These are phyloP conservation scores for Stercorarius parasiticus DNA, from an alignment of 2,113 vertebrate genomes.

Conservation along the genomic window DNA sequence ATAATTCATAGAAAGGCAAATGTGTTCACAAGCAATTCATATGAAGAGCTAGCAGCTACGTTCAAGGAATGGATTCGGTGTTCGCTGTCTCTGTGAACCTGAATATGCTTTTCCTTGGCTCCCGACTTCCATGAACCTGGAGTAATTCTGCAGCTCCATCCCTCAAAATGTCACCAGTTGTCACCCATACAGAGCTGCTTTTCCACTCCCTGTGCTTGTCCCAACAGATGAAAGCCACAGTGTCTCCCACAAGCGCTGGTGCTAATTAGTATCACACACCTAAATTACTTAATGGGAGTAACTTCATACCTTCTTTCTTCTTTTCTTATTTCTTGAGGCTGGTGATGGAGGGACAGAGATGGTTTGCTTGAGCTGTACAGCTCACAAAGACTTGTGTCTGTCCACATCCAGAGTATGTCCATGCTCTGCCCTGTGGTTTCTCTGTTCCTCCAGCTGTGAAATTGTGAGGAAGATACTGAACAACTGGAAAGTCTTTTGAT, in stretches of 20 bases:
- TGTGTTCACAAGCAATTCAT: not conserved
- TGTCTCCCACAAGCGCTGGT: rapidly evolving
- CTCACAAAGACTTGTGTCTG: not conserved
- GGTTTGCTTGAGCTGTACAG: not conserved
- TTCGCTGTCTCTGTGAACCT: not conserved
- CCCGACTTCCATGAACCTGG: not conserved
- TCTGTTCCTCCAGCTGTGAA: not conserved
- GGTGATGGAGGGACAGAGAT: not conserved
- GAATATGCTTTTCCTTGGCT: not conserved
- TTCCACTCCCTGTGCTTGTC: not conserved
- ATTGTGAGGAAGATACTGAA: not conserved
- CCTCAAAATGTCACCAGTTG: not conserved
- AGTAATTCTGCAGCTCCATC: not conserved
- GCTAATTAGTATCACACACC: not conserved
- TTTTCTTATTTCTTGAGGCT: not conserved
- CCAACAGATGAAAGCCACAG: not conserved
- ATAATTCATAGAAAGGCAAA: conserved; percentile 55
- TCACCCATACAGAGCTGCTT: rapidly evolving
- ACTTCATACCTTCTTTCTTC: not conserved
- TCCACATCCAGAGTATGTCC: not conserved
- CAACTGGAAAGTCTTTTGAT: not conserved
- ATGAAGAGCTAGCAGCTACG: not conserved
- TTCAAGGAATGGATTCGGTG: not conserved
- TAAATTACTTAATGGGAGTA: not conserved
- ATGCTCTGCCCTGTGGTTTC: not conserved